Conservation (phyloP, 2,797 vertebrate genomes). For the Siniperca obscura region DNA sequence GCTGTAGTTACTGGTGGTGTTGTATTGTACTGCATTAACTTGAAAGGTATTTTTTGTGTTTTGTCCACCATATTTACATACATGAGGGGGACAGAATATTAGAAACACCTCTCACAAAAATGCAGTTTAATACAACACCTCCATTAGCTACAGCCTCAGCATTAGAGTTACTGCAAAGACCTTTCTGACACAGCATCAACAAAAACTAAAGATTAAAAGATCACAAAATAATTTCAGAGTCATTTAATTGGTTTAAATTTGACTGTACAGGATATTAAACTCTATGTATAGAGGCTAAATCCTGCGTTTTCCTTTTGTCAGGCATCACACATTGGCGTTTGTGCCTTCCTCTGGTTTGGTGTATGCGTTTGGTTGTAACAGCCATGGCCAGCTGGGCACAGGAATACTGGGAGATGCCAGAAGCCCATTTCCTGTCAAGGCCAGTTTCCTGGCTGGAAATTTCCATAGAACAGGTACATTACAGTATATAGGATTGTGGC, state of each 20-base stretch:
- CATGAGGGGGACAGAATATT: background rate
- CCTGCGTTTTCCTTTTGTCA: slow-evolving; percentile 58
- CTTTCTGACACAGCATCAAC: background rate
- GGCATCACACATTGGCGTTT: slow-evolving; percentile 95
- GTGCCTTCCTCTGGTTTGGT: slow-evolving; percentile 94
- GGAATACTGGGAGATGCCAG: slow-evolving; percentile 88
- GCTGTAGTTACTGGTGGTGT: background rate
- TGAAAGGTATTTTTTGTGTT: background rate
- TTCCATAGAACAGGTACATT: slow-evolving; percentile 74
- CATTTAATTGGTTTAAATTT: background rate
- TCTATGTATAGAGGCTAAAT: background rate
- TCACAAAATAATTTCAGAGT: background rate
- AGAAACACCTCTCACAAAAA: background rate
- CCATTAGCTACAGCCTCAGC: no score
- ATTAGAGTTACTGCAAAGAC: background rate
- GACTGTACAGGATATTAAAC: background rate
- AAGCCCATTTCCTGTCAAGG: slow-evolving; percentile 91
- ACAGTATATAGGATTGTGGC: background rate
- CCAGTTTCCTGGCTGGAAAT: slow-evolving; percentile 84
- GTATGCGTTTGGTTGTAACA: slow-evolving; percentile 96
- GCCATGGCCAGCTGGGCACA: slow-evolving; percentile 92
- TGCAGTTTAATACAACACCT: background rate
- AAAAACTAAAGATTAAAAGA: background rate
- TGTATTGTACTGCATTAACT: background rate
- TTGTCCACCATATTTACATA: background rate